Base-by-base conservation (phyloP, 1,140 invertebrate species). In the Agrypnia vestita region DNA sequence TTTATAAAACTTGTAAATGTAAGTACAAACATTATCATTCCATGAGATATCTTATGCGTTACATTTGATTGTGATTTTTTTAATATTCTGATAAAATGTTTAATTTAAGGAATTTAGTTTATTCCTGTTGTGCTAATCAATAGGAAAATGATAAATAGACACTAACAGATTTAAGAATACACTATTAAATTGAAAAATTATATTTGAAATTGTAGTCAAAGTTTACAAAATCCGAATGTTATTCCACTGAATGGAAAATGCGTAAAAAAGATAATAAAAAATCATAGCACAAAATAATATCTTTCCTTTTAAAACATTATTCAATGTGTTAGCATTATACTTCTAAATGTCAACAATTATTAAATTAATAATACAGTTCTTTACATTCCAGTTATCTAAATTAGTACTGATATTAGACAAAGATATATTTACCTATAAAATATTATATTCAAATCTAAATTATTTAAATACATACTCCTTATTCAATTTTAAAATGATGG, bases 381-480 rank as follows among this genome's bases (percentile, higher is more conserved):
- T 21, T 71, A 71, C 67, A 71, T 71, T 71, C 67, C 44, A 15
- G 19, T 51, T 71, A 21, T 21, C 67, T 71, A 71, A 51, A 53
- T 53, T 49, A 47, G 15, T 21, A 71, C 11, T 15, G 51, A 15
- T 51, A 3, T 71, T 69, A 47, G 67, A 49, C 44, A 19, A 71
- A 49, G 17, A 49, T 49, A 51, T 71, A 49, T 35, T 51, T 13
- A 71, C 35, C 15, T 13, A 51, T 53, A 51, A 44, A 71, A 21
- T n/a, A 71, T 71, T 51, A 49, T 71, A 51, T 13, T 51, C n/a
- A 12, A 12, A 12, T 51, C 49, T 35, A 35, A 35, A 35, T 35
- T 35, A 35, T 35, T 35, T 51, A 51, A 51, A 12, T 51, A 51
- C n/a, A 51, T 51, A 49, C 11, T 71, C 46, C n/a, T 71, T 25